Base-by-base conservation (phyloP, 1,140 invertebrate species). In the Wiebesia pumilae region DNA sequence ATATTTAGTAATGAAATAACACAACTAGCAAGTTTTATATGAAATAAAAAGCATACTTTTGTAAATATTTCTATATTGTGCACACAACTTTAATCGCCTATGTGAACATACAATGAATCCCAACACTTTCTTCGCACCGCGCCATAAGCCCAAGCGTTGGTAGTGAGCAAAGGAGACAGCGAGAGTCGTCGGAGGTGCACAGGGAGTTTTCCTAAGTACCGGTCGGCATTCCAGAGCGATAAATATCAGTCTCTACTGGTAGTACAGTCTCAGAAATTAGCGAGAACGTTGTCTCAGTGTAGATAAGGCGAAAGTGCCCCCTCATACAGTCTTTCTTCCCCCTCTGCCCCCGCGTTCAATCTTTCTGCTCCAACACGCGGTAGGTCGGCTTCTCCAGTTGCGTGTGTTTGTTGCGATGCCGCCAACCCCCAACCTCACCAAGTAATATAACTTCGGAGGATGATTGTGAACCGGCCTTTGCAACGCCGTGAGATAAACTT, bases 201-300 rank as follows among this genome's bases (percentile, higher is more conserved):
- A 47, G 33, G 33, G 67, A 87, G 67, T 19, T 81, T 80, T 33
- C 38, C 83, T 79, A 79, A 77, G 62, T 71, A 43, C 69, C 51
- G 71, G 51, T 21, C 62, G 88, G 88, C 88, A 88, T 84, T 87
- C 87, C 62, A n/a, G 85, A 87, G 88, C 89, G 86, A 92, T 91
- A 91, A 92, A 91, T 91, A 91, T 92, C 88, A 80, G 88, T 88
- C 88, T 47, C 47, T 65, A 4, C 71, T 62, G 38, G 69, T 62
- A 30, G 35, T 67, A 89, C 88, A 83, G 87, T 89, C 86, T n/a
- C 89, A 84, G 89, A 90, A 92, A 92, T 92, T 91, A 92, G 90
- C 90, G 90, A 90, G 84, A 89, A 77, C 83, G 87, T 89, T 90
- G 89, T 90, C 87, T 88, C 87, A 80, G 83, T 83, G 83, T 84